These are phyloP conservation scores for Syndactyla subalaris DNA, from an alignment of 2,797 vertebrate genomes.

Conservation along the genomic window DNA sequence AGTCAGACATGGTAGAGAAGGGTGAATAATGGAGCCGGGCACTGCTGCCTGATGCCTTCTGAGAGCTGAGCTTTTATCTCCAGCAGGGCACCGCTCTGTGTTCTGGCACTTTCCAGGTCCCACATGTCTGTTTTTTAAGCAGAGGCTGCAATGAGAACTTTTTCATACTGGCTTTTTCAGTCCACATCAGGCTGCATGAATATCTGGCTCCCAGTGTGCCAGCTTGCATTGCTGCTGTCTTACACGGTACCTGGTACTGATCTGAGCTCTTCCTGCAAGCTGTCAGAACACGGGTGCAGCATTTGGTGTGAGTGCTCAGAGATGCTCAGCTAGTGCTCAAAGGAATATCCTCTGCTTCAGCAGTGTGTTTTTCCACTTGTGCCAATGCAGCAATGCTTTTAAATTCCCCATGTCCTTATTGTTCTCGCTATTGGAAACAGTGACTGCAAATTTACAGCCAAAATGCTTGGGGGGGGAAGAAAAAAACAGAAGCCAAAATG, in stretches of 20 bases:
- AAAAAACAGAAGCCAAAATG: not conserved
- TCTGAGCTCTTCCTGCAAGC: not conserved
- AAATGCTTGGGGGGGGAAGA: not conserved
- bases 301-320: not conserved
- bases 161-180: not conserved
- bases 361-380: not conserved
- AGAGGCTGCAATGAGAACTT: not conserved
- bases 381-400: not conserved
- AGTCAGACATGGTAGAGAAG: accelerated
- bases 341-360: not conserved
- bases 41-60: accelerated
- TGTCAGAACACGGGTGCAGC: not conserved
- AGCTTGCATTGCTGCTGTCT: not conserved
- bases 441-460: not conserved
- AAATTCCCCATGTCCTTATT: not conserved
- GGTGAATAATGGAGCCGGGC: not conserved
- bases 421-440: not conserved
- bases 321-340: not conserved
- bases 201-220: not conserved
- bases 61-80: not conserved
- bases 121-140: accelerated
- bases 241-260: accelerated
- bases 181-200: not conserved
- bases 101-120: not conserved
- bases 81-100: not conserved